phyloP scores from a whole-genome alignment of 2,888 invertebrate species.

The Exephanes ischioxanthus region DNA sequence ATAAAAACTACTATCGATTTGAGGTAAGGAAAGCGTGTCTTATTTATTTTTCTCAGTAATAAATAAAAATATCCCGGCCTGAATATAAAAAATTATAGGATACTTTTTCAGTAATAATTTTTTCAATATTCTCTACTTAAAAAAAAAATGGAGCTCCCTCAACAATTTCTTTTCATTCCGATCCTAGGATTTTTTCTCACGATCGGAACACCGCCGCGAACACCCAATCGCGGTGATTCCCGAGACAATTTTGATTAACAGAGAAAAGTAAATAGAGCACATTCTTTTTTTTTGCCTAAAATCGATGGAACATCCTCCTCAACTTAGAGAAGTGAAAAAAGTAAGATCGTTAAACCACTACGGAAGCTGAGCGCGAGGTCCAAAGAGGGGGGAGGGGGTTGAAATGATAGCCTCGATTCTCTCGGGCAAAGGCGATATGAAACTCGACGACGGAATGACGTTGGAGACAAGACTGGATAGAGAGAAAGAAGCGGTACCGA shows the following conservation, averaged over 20 bases:
- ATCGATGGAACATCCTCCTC: not conserved
- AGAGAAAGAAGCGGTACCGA: constrained; percentile 50
- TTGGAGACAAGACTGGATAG: constrained; percentile 19
- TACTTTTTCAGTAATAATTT: no score
- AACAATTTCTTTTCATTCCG: no score
- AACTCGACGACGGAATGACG: constrained; percentile 54
- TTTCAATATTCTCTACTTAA: no score
- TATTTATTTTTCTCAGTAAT: no score
- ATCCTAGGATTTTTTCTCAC: no score
- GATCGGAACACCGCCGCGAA: no score
- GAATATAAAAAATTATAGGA: no score
- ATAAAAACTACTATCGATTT: not conserved
- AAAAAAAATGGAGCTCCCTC: no score
- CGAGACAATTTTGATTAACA: not conserved
- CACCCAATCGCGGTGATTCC: no score
- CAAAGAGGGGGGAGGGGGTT: not conserved
- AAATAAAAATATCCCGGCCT: no score
- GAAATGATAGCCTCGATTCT: constrained; percentile 45
- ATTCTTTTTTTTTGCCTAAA: not conserved
- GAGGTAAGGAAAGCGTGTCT: no score
- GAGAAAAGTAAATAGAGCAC: not conserved
- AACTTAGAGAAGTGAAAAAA: not conserved
- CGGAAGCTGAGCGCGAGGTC: constrained; percentile 18
- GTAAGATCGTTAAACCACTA: constrained; percentile 2
- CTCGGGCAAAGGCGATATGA: constrained; percentile 50